These are phyloP conservation scores for Andrena haemorrhoa DNA, from an alignment of 2,888 invertebrate species.

Conservation along the genomic window DNA sequence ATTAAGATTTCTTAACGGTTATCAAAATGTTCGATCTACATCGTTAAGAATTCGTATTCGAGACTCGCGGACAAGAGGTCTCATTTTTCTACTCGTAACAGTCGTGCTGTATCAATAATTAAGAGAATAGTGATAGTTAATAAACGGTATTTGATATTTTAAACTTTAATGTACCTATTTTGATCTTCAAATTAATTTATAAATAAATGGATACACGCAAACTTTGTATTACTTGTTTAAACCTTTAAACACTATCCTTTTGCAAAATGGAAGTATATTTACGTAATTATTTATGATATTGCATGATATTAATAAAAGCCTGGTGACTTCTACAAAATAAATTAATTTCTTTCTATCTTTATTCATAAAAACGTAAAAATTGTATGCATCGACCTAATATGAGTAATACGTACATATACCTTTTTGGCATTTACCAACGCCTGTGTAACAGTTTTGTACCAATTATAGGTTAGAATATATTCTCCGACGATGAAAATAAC, in stretches of 20 bases:
- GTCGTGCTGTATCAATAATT: background rate
- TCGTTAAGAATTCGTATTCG: background rate
- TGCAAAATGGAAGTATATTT: background rate
- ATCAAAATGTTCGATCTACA: background rate
- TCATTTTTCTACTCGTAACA: background rate
- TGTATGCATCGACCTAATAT: background rate
- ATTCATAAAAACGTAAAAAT: background rate
- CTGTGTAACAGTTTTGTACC: background rate
- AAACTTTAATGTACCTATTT: background rate
- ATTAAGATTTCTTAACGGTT: background rate
- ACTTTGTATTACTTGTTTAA: background rate
- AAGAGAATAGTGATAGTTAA: background rate
- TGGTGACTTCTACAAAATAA: background rate
- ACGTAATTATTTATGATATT: background rate
- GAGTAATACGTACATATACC: too few relatives aligned
- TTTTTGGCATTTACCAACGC: background rate
- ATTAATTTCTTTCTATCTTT: background rate
- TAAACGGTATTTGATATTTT: background rate
- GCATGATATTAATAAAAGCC: background rate
- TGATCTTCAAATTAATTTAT: background rate
- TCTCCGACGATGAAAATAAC: background rate
- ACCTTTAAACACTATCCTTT: background rate
- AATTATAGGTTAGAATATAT: constrained; percentile 3
- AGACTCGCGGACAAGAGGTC: background rate
- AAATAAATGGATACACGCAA: background rate